Evolutionary conservation across 64 coral and sea anemone species (phyloP).

Genomic region (Montipora efflorescens): DNA sequence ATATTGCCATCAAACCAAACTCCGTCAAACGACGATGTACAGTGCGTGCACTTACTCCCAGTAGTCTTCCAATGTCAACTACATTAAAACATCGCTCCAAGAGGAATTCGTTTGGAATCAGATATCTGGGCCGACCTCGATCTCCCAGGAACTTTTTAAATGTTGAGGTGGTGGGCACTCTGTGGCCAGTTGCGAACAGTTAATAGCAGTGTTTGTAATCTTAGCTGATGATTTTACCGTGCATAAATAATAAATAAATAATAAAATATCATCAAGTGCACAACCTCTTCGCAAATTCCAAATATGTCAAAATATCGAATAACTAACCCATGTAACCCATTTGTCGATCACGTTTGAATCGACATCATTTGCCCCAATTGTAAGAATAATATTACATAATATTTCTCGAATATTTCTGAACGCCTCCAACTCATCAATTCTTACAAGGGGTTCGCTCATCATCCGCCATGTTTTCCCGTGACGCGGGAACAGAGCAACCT

Average conservation of each 20-base stretch:
- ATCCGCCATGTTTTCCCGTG: neutral
- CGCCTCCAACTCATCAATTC: neutral
- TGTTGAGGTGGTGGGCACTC: neutral
- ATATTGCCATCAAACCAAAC: neutral
- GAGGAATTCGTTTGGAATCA: neutral
- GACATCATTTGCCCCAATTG: neutral
- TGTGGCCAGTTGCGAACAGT: neutral
- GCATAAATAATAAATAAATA: no score
- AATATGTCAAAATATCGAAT: neutral
- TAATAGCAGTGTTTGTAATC: neutral
- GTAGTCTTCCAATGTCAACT: constrained; percentile 21
- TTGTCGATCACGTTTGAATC: neutral
- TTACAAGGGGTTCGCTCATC: neutral
- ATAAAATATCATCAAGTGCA: neutral
- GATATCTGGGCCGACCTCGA: constrained; percentile 8
- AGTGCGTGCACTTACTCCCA: constrained; percentile 12
- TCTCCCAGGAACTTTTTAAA: neutral
- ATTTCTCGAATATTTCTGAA: neutral
- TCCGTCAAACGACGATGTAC: neutral
- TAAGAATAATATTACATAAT: neutral
- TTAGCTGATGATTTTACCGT: neutral
- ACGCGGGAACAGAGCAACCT: no score
- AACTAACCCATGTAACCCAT: neutral
- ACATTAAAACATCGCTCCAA: constrained; percentile 8
- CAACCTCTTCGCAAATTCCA: neutral